Percentiles rank a stretch among this genome's conserved stretches.
These are phyloP conservation scores for Holothuria leucospilota DNA, from an alignment of 53 echinoderm and acorn worm genomes.

Conservation along the genomic window DNA sequence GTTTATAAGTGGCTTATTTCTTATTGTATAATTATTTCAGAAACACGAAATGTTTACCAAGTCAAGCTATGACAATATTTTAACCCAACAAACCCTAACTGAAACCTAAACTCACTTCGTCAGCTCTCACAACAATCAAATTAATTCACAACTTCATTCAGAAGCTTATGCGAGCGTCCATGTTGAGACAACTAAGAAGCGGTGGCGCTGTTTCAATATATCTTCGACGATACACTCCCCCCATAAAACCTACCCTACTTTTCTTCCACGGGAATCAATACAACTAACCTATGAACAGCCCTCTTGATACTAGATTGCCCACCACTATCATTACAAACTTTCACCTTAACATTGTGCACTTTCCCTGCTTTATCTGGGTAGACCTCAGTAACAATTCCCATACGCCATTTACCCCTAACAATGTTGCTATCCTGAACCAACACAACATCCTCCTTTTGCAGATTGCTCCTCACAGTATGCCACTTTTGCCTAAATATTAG, in stretches of 20 bases:
- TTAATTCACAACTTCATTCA: too few species aligned
- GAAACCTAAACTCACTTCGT: too few species aligned
- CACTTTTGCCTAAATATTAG: constrained; percentile 61
- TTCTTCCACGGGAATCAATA: constrained; percentile 24
- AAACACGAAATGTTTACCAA: too few species aligned
- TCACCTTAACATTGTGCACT: constrained; percentile 30
- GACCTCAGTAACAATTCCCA: constrained; percentile 5
- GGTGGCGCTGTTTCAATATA: too few species aligned
- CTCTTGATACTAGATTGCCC: constrained; percentile 11
- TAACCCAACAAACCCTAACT: too few species aligned
- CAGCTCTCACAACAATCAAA: too few species aligned
- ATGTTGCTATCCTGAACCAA: constrained; percentile 57
- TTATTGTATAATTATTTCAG: too few species aligned
- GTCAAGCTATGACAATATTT: too few species aligned
- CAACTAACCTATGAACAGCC: constrained; percentile 16
- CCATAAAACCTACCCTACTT: neutral
- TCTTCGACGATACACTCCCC: too few species aligned
- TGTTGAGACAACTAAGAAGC: too few species aligned
- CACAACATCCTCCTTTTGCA: constrained; percentile 55
- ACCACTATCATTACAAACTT: constrained; percentile 1
- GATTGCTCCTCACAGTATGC: constrained; percentile 42
- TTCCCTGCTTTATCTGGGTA: constrained; percentile 3
- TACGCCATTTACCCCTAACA: constrained; percentile 33
- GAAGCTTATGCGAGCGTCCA: too few species aligned
- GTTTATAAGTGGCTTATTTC: too few species aligned